phyloP scores from a whole-genome alignment of 2,888 invertebrate species.

The Falcaria lacertinaria region DNA sequence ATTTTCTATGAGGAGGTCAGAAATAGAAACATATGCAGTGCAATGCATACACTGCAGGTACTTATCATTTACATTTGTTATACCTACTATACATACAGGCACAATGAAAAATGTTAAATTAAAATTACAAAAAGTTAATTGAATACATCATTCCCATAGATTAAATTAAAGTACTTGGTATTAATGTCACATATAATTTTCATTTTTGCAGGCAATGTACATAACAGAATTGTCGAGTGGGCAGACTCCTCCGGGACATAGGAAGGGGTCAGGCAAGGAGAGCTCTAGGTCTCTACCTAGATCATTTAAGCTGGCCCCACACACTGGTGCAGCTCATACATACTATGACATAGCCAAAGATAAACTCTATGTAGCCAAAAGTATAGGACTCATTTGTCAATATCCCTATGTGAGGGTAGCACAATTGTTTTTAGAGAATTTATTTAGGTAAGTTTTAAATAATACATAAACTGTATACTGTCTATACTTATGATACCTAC shows the following conservation, averaged over 20 bases:
- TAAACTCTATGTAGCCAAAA: slow-evolving; percentile 96
- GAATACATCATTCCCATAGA: too few relatives aligned
- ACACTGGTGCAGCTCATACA: slow-evolving; percentile 87
- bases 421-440: slow-evolving; percentile 90
- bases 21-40: slow-evolving; percentile 94
- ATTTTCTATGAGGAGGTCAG: slow-evolving; percentile 98
- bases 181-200: too few relatives aligned
- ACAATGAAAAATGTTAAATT: too few relatives aligned
- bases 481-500: too few relatives aligned
- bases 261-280: slow-evolving; percentile 80
- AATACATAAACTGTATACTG: too few relatives aligned
- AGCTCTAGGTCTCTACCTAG: slow-evolving; percentile 92
- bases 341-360: slow-evolving; percentile 97
- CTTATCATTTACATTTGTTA: slow-evolving; percentile 9
- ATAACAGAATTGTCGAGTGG: slow-evolving; percentile 93
- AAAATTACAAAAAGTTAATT: too few relatives aligned
- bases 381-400: slow-evolving; percentile 95
- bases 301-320: slow-evolving; percentile 91
- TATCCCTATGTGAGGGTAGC: slow-evolving; percentile 94
- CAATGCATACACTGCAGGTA: slow-evolving; percentile 96
- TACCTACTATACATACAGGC: too few relatives aligned
- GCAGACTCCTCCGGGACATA: slow-evolving; percentile 82
- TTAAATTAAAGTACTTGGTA: too few relatives aligned
- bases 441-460: slow-evolving; percentile 84
- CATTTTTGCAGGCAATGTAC: slow-evolving; percentile 87